Base-by-base conservation (phyloP, 2,113 vertebrate species). In the Okapia johnstoni region DNA sequence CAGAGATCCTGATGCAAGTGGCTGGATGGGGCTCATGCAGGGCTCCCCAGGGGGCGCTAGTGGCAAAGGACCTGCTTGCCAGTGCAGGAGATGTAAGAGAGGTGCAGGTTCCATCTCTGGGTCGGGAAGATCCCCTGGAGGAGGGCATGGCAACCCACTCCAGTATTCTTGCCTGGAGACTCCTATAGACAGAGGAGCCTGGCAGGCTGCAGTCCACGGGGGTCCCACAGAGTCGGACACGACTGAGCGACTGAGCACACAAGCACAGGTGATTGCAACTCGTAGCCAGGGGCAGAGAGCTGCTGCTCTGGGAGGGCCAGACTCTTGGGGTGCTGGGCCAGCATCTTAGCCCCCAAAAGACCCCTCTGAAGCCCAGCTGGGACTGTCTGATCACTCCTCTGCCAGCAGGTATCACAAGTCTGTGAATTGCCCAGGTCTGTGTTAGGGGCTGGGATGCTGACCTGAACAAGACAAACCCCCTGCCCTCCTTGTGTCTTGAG, bases 231-330 rank as follows among this genome's bases (percentile, higher is more conserved):
- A 73, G 66, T 73, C 0, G 0, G 66, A 40, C 66, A 73, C 5
- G 19, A 21, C 1, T 70, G 63, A 70, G 63, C 4, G 6, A 66
- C 33, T 66, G 33, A n/a, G 33, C 33, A 9, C 66, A 73, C n/a
- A 73, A 0, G 0, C 10, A 0, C 19, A 21, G n/a, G n/a, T 40
- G 63, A 43, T 5, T 0, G 23, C 7, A 2, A 10, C 4, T 6
- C 5, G 2, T 23, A 87, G 60, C 36, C 8, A 7, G 19, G 28
- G 43, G 9, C 26, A 16, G 36, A 88, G 60, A 25, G 15, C 15
- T 1, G 2, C 58, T 11, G 16, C 81, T 33, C 55, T 11, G 54
- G 48, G 30, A 83, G 14, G 25, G 46, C 55, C 85, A 43, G 26
- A 6, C 66, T 30, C 3, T 0, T 6, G 28, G n/a, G 40, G 36